These are phyloP conservation scores for Etheostoma nigrum DNA, from an alignment of 2,797 vertebrate species.

Conservation along the genomic window DNA sequence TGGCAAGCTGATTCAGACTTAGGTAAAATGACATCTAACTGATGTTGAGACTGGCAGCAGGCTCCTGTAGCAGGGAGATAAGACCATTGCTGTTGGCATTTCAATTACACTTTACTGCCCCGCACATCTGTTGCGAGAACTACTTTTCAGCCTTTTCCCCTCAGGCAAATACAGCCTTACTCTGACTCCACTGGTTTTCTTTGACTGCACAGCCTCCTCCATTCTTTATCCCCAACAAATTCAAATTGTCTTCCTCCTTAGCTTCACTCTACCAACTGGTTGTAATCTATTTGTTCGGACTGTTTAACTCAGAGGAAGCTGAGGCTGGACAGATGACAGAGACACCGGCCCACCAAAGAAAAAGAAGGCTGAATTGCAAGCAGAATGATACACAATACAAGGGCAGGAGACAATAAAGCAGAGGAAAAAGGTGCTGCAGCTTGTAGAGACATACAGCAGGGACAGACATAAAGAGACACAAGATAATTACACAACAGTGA, in stretches of 20 bases:
- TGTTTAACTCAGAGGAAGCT: slow-evolving; percentile 77
- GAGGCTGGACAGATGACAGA: slow-evolving; percentile 67
- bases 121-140: slow-evolving; percentile 89
- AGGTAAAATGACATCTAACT: slow-evolving; percentile 92
- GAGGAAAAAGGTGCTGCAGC: slow-evolving; percentile 20
- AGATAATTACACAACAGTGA: slow-evolving; percentile 40
- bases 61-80: slow-evolving; percentile 90
- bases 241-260: slow-evolving; percentile 84
- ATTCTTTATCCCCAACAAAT: slow-evolving; percentile 80
- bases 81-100: slow-evolving; percentile 92
- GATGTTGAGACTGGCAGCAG: slow-evolving; percentile 90
- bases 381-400: slow-evolving; percentile 37
- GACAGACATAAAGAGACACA: slow-evolving; percentile 25
- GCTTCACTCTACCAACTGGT: slow-evolving; percentile 74
- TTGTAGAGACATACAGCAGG: slow-evolving; percentile 16
- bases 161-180: slow-evolving; percentile 82
- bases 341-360: slow-evolving; percentile 20
- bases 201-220: slow-evolving; percentile 75
- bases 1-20: slow-evolving; percentile 89
- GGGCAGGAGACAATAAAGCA: slow-evolving; percentile 44
- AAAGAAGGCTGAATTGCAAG: slow-evolving; percentile 37
- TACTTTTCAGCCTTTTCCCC: slow-evolving; percentile 83
- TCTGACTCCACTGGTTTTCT: slow-evolving; percentile 78
- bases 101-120: slow-evolving; percentile 92
- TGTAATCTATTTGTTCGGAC: slow-evolving; percentile 82